Evolutionary conservation across 2,888 invertebrate genomes (phyloP), one percentile per base, ranked within the genome.

Genomic region (Anodontia alba): DNA sequence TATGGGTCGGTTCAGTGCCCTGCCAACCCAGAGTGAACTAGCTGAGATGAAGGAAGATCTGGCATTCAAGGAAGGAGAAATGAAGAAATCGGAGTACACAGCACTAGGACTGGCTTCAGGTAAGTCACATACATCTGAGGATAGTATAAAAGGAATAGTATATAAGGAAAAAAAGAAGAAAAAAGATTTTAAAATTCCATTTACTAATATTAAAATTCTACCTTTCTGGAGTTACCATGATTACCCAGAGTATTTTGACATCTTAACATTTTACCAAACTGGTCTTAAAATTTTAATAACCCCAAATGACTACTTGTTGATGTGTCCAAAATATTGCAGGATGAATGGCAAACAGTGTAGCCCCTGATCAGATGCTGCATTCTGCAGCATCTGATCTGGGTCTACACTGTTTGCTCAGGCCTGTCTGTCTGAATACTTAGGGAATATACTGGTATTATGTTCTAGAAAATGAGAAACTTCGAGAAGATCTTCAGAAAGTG

Each of bases 61-160:
- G 62, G 93, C 93, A 36, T 95, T 95, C 87, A 95, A 95, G 86
- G 95, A 95, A 85, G 95, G 94, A 57, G 95, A 96, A 95, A 96
- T 94, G 94, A 96, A 93, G 95, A 96, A 95, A 92, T 96, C 94
- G 92, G 96, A 94, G 89, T 96, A 96, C 81, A 96, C 96, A 73
- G 96, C 96, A 72, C 95, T 96, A 81, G 95, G 95, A 86, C 94
- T 97, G 78, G 96, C 93, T 43, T 84, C 89, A 78, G 94, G 94
- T 94, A 82, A 81, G 78, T 62, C 23, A 20, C 33, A 46, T 15
- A 46, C 46, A 15, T 15, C 42, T 10, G 42, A 42, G 42, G 7
- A 42, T 42, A n/a, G n/a, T n/a, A n/a, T n/a, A n/a, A n/a, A n/a
- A n/a, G n/a, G n/a, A n/a, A n/a, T n/a, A n/a, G n/a, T 70, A n/a